Evolutionary conservation across 1,140 invertebrate species (phyloP), one percentile per base, ranked within the genome.

Genomic region (Tenebrio molitor): DNA sequence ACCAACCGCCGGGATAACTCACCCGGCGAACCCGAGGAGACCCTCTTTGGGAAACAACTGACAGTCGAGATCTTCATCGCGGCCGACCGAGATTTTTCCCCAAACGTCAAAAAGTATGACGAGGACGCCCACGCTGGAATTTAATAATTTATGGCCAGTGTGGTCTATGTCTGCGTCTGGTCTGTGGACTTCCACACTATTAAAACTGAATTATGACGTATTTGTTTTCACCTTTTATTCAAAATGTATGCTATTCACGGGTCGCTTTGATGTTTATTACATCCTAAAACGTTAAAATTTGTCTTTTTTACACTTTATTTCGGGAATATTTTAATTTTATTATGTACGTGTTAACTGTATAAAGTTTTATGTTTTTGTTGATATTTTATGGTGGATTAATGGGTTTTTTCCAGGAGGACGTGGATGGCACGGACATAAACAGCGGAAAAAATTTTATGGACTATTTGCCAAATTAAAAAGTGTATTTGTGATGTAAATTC

Each of bases 291-390:
- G 21, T 7, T 29, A 33, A 58, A 58, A 58, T 29, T 25, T 29
- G 23, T 58, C 50, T 25, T 25, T 58, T 58, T 58, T 58, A 29
- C 50, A 58, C 50, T 25, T 58, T 58, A 58, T 58, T 29, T 29
- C 19, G 23, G 50, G 21, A 58, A 58, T 58, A 58, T 50, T 29
- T 58, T 33, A 58, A 58, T 25, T 58, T 58, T 58, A 58, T 50
- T 58, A 12, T 12, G n/a, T 39, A 7, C 36, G 36, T 39, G 29
- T 33, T 33, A 33, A 33, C 29, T 2, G 12, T 12, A n/a, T 39
- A 7, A 39, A n/a, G 5, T 39, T 39, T 39, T 39, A 12, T 39
- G 50, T 53, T 8, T 25, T 8, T 53, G 17, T 10, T 12, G 19
- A n/a, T 19, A n/a, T 21, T 53, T 53, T n/a, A 53, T 53, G 19